Evolutionary conservation across 2,113 vertebrate genomes (phyloP), one percentile per base, ranked within the genome.

Genomic region (Indicator maculatus): DNA sequence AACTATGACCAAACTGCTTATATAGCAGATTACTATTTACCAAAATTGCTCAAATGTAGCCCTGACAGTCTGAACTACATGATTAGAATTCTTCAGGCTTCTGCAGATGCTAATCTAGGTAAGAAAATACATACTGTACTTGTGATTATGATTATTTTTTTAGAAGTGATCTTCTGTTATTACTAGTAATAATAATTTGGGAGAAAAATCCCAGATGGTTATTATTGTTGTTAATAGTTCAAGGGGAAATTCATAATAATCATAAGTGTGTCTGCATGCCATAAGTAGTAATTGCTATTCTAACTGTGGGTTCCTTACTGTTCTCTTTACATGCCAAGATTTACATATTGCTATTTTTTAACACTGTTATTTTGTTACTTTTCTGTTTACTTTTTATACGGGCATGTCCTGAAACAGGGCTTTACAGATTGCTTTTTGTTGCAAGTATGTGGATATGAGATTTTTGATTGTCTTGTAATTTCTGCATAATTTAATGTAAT

Each of bases 21-120:
- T 5, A 98, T 99, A 87, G 98, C 98, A 92, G 99, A 99, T 97
- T 99, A 99, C 85, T 99, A 99, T 90, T 98, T 99, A 83, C 99
- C 99, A 70, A 99, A 98, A 73, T 95, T 99, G 83, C 96, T 99
- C 20, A 98, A 98, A 86, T 99, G 98, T 93, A 99, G 96, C 93
- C 99, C 98, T 30, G 98, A 98, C 77, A 99, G 99, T 89, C 97
- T 99, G 91, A 96, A 95, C 31, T 98, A 99, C 94, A 99, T 99
- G 99, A 98, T 99, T 45, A 97, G 97, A 92, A 98, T 98, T 66
- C 97, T 99, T 93, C 98, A 98, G 96, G 90, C 98, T 86, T 98
- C 97, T 79, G 93, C 96, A 27, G 93, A 97, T 80, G 92, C 93
- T 96, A 97, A 97, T 61, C 60, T 96, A 87, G 98, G 99, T 99